A percentile compares a stretch with the other conserved stretches of the same genome.
Conservation (phyloP, 1,140 invertebrate species). For the Orussus abietinus region DNA sequence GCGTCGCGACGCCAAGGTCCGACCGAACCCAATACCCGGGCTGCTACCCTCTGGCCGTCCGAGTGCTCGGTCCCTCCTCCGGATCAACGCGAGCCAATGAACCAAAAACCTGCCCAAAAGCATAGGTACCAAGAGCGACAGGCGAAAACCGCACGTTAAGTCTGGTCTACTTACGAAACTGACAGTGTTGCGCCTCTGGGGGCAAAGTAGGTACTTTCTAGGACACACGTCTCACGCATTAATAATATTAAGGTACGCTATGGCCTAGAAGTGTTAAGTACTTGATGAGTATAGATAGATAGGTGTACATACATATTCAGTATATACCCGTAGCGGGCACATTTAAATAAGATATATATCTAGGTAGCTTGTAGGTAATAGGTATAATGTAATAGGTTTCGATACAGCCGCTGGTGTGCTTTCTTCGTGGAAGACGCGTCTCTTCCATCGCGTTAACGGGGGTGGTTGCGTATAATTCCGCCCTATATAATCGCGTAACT, state of each 20-base stretch:
- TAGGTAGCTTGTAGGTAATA: slow-evolving; percentile 46
- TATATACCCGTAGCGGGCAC: slow-evolving; percentile 37
- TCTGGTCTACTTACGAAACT: slow-evolving; percentile 54
- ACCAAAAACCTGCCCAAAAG: slow-evolving; percentile 45
- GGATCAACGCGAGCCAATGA: too few relatives aligned
- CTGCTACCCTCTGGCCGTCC: too few relatives aligned
- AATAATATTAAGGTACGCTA: slow-evolving; percentile 43
- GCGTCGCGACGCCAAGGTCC: too few relatives aligned
- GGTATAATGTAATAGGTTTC: slow-evolving; percentile 45
- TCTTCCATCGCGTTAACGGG: too few relatives aligned
- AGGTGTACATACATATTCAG: slow-evolving; percentile 44
- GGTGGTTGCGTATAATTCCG: too few relatives aligned
- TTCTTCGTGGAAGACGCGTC: slow-evolving; percentile 40
- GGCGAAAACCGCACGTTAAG: slow-evolving; percentile 32
- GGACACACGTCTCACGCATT: slow-evolving; percentile 52
- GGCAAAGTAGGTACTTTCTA: slow-evolving; percentile 52
- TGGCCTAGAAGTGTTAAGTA: slow-evolving; percentile 49
- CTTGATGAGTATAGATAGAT: slow-evolving; percentile 45
- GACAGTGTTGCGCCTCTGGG: slow-evolving; percentile 49
- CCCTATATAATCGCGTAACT: too few relatives aligned
- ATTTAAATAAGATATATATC: slow-evolving; percentile 22
- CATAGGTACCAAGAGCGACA: slow-evolving; percentile 32
- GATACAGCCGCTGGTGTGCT: slow-evolving; percentile 38
- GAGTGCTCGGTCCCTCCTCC: too few relatives aligned
- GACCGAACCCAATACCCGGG: too few relatives aligned